These are phyloP conservation scores for Scaptomyza flava DNA, from an alignment of 2,888 invertebrate genomes.

Conservation along the genomic window DNA sequence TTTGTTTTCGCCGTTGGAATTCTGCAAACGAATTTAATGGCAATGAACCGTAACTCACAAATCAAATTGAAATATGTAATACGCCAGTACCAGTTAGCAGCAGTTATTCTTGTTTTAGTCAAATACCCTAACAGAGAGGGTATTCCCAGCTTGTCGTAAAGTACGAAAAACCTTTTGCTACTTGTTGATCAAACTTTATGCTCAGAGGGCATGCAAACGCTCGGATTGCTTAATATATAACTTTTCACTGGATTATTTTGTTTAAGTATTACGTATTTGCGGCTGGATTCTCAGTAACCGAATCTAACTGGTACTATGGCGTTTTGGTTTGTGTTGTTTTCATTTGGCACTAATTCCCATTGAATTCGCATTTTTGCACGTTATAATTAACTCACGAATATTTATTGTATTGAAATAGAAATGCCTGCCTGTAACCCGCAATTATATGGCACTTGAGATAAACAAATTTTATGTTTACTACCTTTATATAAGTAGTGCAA, in stretches of 20 bases:
- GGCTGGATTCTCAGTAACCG: slow-evolving; percentile 48
- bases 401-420: slow-evolving; percentile 1
- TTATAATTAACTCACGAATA: slow-evolving; percentile 57
- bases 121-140: neutral
- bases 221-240: neutral
- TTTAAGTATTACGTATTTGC: slow-evolving; percentile 38
- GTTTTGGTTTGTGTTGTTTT: neutral
- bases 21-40: slow-evolving; percentile 71
- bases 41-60: slow-evolving; percentile 73
- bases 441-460: slow-evolving; percentile 30
- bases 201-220: neutral
- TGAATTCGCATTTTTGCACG: slow-evolving; percentile 69
- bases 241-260: neutral
- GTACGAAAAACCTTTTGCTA: no score
- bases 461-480: neutral
- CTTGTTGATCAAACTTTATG: no score
- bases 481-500: slow-evolving; percentile 32
- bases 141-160: neutral
- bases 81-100: slow-evolving; percentile 26
- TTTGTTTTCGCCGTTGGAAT: slow-evolving; percentile 27
- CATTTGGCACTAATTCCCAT: slow-evolving; percentile 53
- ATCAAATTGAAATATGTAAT: slow-evolving; percentile 51
- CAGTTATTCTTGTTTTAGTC: slow-evolving; percentile 19
- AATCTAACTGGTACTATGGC: slow-evolving; percentile 14
- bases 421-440: slow-evolving; percentile 3